Evolutionary conservation across 1,140 invertebrate species (phyloP).

Genomic region (Macrobrachium nipponense): DNA sequence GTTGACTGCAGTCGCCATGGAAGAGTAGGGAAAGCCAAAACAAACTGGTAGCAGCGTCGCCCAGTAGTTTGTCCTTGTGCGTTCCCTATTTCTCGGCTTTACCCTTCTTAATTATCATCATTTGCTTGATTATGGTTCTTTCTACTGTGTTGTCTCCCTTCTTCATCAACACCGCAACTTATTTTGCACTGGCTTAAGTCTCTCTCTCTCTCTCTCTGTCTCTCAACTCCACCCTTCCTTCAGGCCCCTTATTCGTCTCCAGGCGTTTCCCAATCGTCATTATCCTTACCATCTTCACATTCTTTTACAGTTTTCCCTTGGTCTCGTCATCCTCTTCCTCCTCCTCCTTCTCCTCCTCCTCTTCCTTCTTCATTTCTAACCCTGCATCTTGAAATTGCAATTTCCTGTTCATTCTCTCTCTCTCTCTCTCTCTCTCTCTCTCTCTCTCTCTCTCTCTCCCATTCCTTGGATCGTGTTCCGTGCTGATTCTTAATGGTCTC

Average conservation of each 20-base stretch:
- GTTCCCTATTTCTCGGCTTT: neutral
- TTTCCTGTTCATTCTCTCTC: neutral
- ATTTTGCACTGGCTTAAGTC: neutral
- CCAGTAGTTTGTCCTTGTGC: too few species aligned
- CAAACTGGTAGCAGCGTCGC: too few species aligned
- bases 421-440: too few species aligned
- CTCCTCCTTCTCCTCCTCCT: neutral
- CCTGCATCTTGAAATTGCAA: neutral
- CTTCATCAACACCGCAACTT: neutral
- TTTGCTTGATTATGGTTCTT: neutral
- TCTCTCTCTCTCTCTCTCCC: too few species aligned
- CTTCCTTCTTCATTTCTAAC: neutral
- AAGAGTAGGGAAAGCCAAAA: too few species aligned
- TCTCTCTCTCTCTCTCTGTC: constrained; percentile 8
- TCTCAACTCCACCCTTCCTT: neutral
- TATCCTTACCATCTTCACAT: neutral
- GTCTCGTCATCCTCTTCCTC: neutral
- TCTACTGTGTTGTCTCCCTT: neutral
- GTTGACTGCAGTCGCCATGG: too few species aligned
- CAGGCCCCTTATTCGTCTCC: neutral
- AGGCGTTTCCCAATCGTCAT: neutral
- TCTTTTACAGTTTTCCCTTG: neutral
- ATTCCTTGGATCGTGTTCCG: too few species aligned
- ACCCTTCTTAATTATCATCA: neutral
- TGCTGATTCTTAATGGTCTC: too few species aligned